Conservation (phyloP, 2,113 vertebrate genomes). For the Tetrax tetrax region DNA sequence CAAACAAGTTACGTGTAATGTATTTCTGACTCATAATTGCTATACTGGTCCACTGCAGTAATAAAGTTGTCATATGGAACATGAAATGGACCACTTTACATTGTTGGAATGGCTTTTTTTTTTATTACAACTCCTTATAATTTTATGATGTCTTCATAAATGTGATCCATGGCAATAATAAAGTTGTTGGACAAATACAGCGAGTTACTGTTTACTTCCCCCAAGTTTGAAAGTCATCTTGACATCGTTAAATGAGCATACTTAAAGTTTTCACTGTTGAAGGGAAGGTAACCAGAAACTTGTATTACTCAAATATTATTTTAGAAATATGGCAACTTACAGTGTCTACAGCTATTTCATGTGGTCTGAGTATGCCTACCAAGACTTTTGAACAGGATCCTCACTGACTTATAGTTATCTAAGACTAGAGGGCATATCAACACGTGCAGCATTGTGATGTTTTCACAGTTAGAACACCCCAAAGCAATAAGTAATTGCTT, state of each 20-base stretch:
- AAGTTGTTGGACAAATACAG: not conserved
- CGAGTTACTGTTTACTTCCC: not conserved
- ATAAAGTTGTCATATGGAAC: constrained; percentile 36
- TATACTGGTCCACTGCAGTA: not conserved
- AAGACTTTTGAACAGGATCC: not conserved
- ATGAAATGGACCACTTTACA: not conserved
- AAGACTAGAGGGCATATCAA: not conserved
- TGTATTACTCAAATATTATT: not conserved
- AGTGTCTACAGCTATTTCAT: not conserved
- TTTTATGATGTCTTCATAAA: constrained; percentile 23
- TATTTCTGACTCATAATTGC: constrained; percentile 24
- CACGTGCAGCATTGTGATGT: not conserved
- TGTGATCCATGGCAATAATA: constrained; percentile 31
- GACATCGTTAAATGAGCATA: not conserved
- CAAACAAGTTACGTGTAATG: constrained; percentile 12
- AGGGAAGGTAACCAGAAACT: not conserved
- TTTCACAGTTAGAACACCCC: not conserved
- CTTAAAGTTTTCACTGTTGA: not conserved
- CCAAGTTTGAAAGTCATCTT: not conserved
- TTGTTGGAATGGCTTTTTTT: constrained; percentile 17
- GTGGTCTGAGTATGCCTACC: not conserved
- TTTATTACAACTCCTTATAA: constrained; percentile 33
- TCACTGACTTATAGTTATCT: not conserved
- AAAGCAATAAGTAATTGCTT: not conserved
- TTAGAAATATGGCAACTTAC: not conserved